Percentiles rank a stretch among this genome's conserved stretches.
Evolutionary conservation across 2,113 vertebrate species (phyloP).

Genomic region (Hyperopisus bebe): DNA sequence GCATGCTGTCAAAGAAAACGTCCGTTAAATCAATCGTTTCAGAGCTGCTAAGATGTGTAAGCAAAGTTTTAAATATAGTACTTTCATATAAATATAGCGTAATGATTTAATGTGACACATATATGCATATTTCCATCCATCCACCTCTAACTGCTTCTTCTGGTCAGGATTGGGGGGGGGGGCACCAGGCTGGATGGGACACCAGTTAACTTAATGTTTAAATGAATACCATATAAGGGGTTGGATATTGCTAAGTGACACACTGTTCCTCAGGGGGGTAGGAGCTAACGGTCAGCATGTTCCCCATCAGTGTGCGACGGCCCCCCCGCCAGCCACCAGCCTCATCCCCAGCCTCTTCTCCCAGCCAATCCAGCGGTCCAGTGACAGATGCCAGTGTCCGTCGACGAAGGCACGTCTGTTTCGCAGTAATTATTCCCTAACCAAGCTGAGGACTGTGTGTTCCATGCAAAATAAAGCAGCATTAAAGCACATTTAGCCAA

Average conservation of each 20-base stretch:
- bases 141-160: not conserved
- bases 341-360: conserved; percentile 60
- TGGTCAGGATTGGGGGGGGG: not conserved
- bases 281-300: conserved; percentile 65
- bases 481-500: conserved; percentile 43
- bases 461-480: conserved; percentile 32
- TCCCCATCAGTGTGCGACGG: conserved; percentile 51
- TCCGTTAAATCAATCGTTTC: not conserved
- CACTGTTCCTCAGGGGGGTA: not conserved
- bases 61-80: not conserved
- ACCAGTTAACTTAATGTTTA: not conserved
- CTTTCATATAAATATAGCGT: not conserved
- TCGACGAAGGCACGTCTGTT: conserved; percentile 70
- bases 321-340: conserved; percentile 50
- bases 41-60: not conserved
- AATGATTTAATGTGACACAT: not conserved
- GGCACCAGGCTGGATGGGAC: not conserved
- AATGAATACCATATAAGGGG: not conserved
- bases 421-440: conserved; percentile 34
- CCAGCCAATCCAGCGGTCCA: conserved; percentile 51
- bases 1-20: not conserved
- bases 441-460: conserved; percentile 33
- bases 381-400: conserved; percentile 73
- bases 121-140: not conserved
- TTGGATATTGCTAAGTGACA: not conserved